Evolutionary conservation across 1,140 invertebrate species (phyloP).

Genomic region (Tetramorium simillimum): DNA sequence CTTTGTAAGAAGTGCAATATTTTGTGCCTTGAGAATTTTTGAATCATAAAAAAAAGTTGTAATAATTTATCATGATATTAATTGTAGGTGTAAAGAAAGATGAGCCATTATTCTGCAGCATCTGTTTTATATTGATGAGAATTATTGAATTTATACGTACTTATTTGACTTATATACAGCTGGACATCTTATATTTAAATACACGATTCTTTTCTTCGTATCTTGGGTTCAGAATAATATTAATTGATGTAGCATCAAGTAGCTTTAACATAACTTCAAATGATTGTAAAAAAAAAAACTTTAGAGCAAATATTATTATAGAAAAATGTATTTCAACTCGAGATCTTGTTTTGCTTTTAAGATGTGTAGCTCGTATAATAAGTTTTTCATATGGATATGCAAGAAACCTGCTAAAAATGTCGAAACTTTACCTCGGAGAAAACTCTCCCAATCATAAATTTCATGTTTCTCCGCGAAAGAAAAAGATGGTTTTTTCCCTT

Average conservation of each 20-base stretch:
- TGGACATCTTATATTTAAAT: background rate
- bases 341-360: slow-evolving; percentile 3
- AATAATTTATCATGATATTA: background rate
- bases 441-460: slow-evolving; percentile 1
- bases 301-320: background rate
- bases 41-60: background rate
- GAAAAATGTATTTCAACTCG: background rate
- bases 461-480: background rate
- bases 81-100: background rate
- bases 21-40: background rate
- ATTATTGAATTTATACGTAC: background rate
- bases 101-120: background rate
- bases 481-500: background rate
- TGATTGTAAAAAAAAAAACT: background rate
- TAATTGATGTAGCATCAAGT: too few species aligned
- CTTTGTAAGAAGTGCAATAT: background rate
- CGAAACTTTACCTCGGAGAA: background rate
- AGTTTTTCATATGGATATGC: background rate
- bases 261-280: too few species aligned
- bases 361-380: background rate
- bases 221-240: too few species aligned
- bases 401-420: background rate
- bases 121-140: background rate
- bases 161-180: too few species aligned
- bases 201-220: background rate